A percentile compares a stretch with the other conserved stretches of the same genome.
Conservation (phyloP, 2,888 invertebrate species). For the Ceriagrion tenellum region DNA sequence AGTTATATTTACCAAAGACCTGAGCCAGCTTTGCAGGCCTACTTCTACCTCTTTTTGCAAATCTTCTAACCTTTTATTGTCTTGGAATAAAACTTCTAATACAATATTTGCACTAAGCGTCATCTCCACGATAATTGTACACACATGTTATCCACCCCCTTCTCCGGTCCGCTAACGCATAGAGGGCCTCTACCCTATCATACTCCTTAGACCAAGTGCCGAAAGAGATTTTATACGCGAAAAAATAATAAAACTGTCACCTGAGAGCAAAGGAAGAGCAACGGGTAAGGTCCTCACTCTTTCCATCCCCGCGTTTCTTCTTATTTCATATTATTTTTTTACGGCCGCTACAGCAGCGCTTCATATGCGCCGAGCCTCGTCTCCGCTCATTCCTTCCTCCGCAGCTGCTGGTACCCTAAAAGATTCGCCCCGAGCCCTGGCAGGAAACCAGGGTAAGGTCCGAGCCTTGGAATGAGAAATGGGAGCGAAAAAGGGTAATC, state of each 20-base stretch:
- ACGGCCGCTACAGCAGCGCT: constrained; percentile 18
- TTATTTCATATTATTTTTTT: constrained; percentile 22
- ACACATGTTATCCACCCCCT: neutral
- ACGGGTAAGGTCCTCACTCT: neutral
- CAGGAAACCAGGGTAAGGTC: neutral
- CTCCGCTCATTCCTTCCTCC: neutral
- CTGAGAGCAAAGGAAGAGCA: constrained; percentile 1
- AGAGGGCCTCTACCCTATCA: neutral
- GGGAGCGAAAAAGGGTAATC: too few species aligned
- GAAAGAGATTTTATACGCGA: constrained; percentile 1
- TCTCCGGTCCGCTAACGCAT: neutral
- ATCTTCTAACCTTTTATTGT: too few species aligned
- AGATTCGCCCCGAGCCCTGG: neutral
- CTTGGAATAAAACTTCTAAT: too few species aligned
- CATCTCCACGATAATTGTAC: too few species aligned
- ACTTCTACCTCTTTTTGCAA: too few species aligned
- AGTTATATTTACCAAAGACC: too few species aligned
- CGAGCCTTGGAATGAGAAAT: neutral
- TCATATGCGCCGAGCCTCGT: neutral
- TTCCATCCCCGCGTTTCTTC: neutral
- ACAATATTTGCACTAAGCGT: too few species aligned
- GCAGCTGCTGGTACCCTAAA: neutral
- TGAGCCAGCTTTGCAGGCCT: too few species aligned
- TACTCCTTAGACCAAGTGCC: neutral
- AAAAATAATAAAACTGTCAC: constrained; percentile 28